These are phyloP conservation scores for Spilogale gracilis DNA, from an alignment of 2,113 vertebrate species.

Conservation along the genomic window DNA sequence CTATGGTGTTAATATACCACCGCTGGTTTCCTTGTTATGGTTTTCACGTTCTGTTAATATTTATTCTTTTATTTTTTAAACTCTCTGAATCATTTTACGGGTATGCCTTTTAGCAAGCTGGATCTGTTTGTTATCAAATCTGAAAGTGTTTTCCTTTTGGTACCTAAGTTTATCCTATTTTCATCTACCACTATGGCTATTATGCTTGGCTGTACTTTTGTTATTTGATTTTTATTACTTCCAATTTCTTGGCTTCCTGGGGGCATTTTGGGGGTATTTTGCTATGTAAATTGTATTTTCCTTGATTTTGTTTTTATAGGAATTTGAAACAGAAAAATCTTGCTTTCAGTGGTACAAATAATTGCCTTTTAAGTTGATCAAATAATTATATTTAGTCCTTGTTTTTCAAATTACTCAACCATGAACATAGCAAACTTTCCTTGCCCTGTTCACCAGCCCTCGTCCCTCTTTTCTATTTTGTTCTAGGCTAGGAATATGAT, in stretches of 20 bases:
- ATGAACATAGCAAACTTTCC: neutral
- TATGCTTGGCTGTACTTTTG: constrained; percentile 13
- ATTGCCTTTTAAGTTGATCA: neutral
- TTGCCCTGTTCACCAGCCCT: too few relatives aligned
- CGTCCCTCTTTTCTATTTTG: neutral
- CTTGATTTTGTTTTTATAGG: constrained; percentile 46
- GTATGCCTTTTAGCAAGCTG: neutral
- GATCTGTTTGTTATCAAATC: constrained; percentile 21
- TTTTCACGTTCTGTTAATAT: constrained; percentile 27
- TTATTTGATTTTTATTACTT: constrained; percentile 29
- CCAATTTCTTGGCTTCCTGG: neutral
- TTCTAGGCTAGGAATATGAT: neutral
- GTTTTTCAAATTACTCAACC: neutral
- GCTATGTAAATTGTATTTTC: neutral
- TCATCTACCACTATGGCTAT: neutral
- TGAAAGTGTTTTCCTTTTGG: neutral
- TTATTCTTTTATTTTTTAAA: constrained; percentile 15
- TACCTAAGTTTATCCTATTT: neutral
- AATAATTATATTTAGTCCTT: neutral
- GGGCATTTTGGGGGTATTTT: neutral
- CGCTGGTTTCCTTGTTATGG: neutral
- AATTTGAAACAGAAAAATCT: neutral
- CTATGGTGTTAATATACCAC: neutral
- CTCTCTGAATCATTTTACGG: neutral
- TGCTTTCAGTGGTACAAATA: neutral